These are phyloP conservation scores for Asteroscopus sphinx DNA, from an alignment of 2,888 invertebrate species.

Conservation along the genomic window DNA sequence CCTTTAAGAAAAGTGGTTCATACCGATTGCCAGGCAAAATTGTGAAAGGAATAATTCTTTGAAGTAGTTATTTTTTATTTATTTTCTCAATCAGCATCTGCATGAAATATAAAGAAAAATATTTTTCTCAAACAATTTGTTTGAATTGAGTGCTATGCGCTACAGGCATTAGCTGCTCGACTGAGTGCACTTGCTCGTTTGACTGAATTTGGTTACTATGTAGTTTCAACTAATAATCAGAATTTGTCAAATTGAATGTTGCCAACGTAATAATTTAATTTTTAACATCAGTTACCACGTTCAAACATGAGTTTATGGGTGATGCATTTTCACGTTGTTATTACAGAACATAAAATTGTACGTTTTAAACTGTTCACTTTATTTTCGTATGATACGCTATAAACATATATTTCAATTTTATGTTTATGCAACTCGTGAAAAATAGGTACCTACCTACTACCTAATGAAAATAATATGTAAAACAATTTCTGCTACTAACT, in stretches of 20 bases:
- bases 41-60: no score
- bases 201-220: constrained; percentile 26
- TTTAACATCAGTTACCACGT: constrained; percentile 28
- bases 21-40: no score
- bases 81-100: no score
- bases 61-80: no score
- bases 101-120: no score
- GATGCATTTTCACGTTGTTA: constrained; percentile 36
- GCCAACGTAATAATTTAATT: constrained; percentile 39
- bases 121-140: constrained; percentile 16
- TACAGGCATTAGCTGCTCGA: constrained; percentile 17
- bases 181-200: constrained; percentile 10
- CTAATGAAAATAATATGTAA: no score
- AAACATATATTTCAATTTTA: neutral
- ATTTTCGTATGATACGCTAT: constrained; percentile 14
- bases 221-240: constrained; percentile 20
- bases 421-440: no score
- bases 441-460: no score
- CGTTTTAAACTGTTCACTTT: constrained; percentile 24
- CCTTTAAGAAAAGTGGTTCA: no score
- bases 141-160: constrained; percentile 7
- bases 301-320: constrained; percentile 41
- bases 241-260: constrained; percentile 40
- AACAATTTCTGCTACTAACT: no score
- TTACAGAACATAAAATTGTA: constrained; percentile 36